A percentile compares a stretch with the other conserved stretches of the same genome.
Evolutionary conservation across 2,797 vertebrate genomes (phyloP).

Genomic region (Sylvilagus floridanus): DNA sequence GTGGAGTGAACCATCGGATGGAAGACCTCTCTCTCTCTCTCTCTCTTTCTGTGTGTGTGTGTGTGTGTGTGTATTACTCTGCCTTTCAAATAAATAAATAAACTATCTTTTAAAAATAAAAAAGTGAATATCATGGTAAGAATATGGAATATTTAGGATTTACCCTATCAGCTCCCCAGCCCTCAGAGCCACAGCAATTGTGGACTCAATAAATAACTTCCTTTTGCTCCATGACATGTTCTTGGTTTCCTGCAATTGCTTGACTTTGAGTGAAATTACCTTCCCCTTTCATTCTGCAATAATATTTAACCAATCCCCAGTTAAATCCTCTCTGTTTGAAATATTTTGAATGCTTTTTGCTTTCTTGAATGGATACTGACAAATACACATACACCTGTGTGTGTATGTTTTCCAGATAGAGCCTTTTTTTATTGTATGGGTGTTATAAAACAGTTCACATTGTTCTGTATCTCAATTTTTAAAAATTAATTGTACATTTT

Average conservation of each 20-base stretch:
- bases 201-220: background rate
- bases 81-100: too few relatives aligned
- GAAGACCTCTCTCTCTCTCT: too few relatives aligned
- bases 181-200: background rate
- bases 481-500: background rate
- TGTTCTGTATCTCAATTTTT: background rate
- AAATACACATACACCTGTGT: background rate
- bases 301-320: background rate
- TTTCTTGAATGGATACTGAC: background rate
- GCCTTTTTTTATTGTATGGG: background rate
- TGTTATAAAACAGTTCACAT: conserved; percentile 8
- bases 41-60: too few relatives aligned
- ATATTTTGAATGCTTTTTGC: background rate
- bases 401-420: background rate
- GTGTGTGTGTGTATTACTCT: too few relatives aligned
- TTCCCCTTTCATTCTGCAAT: background rate
- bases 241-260: conserved; percentile 21
- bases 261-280: background rate
- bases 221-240: background rate
- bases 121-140: background rate
- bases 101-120: background rate
- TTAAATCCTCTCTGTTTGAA: conserved; percentile 36
- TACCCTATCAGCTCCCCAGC: background rate
- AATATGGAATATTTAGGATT: background rate
- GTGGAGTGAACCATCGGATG: too few relatives aligned